Evolutionary conservation across 2,888 invertebrate species (phyloP).

Genomic region (Caenorhabditis macrosperma): DNA sequence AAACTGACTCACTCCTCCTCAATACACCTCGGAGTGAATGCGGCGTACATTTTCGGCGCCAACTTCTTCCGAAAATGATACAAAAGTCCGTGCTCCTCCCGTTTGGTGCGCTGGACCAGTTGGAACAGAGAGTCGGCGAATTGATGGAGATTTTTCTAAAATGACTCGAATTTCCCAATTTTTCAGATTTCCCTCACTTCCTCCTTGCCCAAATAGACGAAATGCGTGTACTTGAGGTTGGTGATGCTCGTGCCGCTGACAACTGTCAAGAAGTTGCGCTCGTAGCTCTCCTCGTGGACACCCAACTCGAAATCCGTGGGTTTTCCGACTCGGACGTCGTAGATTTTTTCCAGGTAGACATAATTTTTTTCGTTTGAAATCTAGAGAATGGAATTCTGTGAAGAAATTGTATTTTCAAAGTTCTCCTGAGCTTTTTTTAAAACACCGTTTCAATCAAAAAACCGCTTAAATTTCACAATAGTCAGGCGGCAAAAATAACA

Average conservation of each 20-base stretch:
- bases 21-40: constrained; percentile 52
- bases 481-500: not conserved
- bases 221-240: constrained; percentile 67
- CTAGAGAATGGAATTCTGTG: constrained; percentile 28
- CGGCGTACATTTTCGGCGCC: constrained; percentile 65
- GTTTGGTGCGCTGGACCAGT: constrained; percentile 55
- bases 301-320: constrained; percentile 51
- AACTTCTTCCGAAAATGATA: constrained; percentile 69
- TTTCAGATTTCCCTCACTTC: constrained; percentile 44
- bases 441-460: no score
- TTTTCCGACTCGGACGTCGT: constrained; percentile 54
- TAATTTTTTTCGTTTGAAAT: constrained; percentile 50
- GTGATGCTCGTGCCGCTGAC: constrained; percentile 47
- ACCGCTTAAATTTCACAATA: no score
- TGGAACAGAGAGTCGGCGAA: constrained; percentile 62
- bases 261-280: constrained; percentile 35
- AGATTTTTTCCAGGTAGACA: constrained; percentile 48
- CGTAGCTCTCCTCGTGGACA: constrained; percentile 23
- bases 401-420: not conserved
- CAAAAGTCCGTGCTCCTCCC: constrained; percentile 70
- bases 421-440: not conserved
- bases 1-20: constrained; percentile 53
- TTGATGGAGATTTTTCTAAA: constrained; percentile 28
- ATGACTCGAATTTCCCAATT: no score
- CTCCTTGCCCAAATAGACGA: constrained; percentile 50